Base-by-base conservation (phyloP, 2,113 vertebrate genomes). In the Chionodraco myersi region DNA sequence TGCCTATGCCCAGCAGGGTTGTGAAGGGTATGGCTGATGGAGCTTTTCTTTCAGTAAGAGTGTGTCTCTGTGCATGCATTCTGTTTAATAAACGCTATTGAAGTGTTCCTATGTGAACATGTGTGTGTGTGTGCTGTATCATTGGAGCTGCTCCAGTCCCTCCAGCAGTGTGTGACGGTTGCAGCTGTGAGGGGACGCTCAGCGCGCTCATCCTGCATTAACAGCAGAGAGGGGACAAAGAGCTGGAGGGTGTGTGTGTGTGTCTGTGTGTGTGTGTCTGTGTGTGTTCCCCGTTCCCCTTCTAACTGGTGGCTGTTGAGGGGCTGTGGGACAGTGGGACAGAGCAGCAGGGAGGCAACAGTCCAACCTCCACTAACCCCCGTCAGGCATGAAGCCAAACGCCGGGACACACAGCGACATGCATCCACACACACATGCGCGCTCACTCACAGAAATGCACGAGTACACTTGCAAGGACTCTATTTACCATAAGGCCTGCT, bases 141-240 rank as follows among this genome's bases (percentile, higher is more conserved):
- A 82, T 23, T 66, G 76, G 65, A 86, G 85, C 60, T 68, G 15
- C 73, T 85, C 73, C 81, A 82, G 80, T 10, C 18, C 78, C 71
- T 76, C 75, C 72, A 85, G 75, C 83, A 82, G 79, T 45, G 82
- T 90, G 87, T 88, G 88, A 88, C 65, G 48, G 72, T 52, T 84
- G 72, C 90, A 89, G 85, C 80, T 87, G 90, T 75, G 82, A 88
- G 74, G 83, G 85, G 56, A 62, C 75, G 76, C 86, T 88, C 62
- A 23, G 36, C 71, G 86, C 58, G 5, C 62, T 82, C 77, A 62
- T 54, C 69, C 71, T 83, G 82, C 77, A 64, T 83, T 65, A 69
- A 59, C 77, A 76, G 78, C 59, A 82, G 52, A 54, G 62, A 79
- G 18, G 76, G 23, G 48, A 59, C 61, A 63, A 44, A 59, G 67